Evolutionary conservation across 2,888 invertebrate genomes (phyloP).

Genomic region (Drosophila anomelani): DNA sequence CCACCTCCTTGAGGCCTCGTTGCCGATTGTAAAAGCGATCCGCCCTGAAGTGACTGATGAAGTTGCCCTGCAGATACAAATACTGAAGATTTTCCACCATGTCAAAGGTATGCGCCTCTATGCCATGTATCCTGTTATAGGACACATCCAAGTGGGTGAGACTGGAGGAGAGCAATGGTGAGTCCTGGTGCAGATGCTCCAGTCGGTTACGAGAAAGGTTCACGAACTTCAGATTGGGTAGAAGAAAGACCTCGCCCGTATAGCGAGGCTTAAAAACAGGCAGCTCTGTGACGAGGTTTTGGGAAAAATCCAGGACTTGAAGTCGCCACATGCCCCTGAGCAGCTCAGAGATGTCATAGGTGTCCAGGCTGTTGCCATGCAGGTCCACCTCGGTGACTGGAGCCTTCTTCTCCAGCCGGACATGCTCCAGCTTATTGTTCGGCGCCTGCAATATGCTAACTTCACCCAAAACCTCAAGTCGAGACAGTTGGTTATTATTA

Average conservation of each 20-base stretch:
- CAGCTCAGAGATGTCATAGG: neutral
- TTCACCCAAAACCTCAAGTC: neutral
- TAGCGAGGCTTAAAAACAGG: neutral
- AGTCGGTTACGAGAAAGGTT: neutral
- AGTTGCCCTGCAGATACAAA: neutral
- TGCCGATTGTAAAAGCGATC: neutral
- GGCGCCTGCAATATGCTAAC: neutral
- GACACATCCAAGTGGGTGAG: constrained; percentile 1
- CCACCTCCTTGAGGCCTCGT: neutral
- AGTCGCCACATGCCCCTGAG: neutral
- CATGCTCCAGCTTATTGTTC: neutral
- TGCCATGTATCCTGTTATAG: neutral
- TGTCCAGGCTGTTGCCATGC: neutral
- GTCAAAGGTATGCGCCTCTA: neutral
- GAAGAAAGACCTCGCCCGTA: neutral
- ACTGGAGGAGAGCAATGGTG: neutral
- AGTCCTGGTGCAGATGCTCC: neutral
- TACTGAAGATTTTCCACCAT: neutral
- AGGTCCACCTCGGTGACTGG: neutral
- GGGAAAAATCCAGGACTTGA: neutral
- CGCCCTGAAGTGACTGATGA: neutral
- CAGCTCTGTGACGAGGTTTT: neutral
- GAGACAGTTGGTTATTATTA: neutral
- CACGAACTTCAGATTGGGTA: neutral
- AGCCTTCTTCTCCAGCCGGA: neutral